A percentile compares a stretch with the other conserved stretches of the same genome.
phyloP scores from a whole-genome alignment of 2,113 vertebrate genomes.

The Cinclus cinclus region DNA sequence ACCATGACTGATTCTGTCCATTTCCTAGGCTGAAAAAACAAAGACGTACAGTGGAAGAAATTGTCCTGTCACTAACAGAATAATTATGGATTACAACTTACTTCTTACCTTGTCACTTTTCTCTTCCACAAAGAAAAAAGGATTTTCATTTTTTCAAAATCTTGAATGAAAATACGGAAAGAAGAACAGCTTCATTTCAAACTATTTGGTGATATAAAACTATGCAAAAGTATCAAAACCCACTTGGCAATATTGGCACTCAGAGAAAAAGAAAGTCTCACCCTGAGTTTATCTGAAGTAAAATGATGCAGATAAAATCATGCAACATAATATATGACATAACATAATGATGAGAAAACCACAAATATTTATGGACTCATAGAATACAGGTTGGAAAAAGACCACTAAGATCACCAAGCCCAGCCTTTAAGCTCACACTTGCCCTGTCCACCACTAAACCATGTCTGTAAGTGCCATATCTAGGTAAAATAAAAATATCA shows the following conservation, averaged over 20 bases:
- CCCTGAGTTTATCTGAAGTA: background rate
- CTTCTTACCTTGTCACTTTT: background rate
- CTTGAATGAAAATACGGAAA: background rate
- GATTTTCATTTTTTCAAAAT: background rate
- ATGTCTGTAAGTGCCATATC: accelerated
- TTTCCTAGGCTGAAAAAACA: background rate
- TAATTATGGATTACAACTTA: background rate
- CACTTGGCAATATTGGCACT: accelerated
- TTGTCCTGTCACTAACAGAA: background rate
- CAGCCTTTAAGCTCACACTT: background rate
- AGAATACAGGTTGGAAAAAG: background rate
- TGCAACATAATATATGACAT: background rate
- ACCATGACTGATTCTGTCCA: background rate
- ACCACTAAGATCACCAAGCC: accelerated
- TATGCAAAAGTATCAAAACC: background rate
- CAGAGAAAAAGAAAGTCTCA: background rate
- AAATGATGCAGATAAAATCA: too few species aligned
- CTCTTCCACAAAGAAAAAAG: background rate
- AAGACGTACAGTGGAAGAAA: background rate
- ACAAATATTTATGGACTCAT: background rate
- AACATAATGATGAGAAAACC: background rate
- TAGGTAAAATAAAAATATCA: too few species aligned
- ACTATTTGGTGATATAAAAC: background rate
- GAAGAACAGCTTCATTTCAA: background rate
- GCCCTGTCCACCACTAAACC: background rate